phyloP scores from a whole-genome alignment of 2,113 vertebrate genomes.

The Argyrosomus japonicus region DNA sequence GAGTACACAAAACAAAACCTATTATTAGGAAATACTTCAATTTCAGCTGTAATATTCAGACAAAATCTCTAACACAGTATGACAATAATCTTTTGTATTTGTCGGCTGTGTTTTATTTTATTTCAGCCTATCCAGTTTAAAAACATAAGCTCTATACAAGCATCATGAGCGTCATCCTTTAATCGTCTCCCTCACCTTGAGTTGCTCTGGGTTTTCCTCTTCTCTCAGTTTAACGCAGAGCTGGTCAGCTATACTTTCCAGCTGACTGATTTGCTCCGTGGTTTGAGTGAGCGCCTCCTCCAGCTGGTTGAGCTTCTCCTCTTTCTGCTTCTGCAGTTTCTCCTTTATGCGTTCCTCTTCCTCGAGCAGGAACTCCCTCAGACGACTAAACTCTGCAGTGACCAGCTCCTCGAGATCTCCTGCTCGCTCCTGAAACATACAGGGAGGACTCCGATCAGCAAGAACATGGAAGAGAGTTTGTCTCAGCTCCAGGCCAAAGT shows the following conservation, averaged over 20 bases:
- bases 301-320: conserved; percentile 74
- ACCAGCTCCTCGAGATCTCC: conserved; percentile 77
- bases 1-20: conserved; percentile 37
- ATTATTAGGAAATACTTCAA: conserved; percentile 18
- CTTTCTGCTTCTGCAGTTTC: conserved; percentile 73
- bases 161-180: not conserved
- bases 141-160: not conserved
- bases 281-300: conserved; percentile 73
- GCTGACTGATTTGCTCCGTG: conserved; percentile 75
- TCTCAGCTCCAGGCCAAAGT: not conserved
- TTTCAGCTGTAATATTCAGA: conserved; percentile 14
- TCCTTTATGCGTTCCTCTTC: conserved; percentile 78
- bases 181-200: conserved; percentile 64
- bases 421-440: conserved; percentile 63
- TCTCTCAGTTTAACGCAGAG: conserved; percentile 72
- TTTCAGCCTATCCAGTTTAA: not conserved
- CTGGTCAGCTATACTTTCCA: conserved; percentile 65
- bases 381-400: conserved; percentile 67
- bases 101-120: not conserved
- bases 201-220: conserved; percentile 80
- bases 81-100: not conserved
- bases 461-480: not conserved
- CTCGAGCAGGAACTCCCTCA: conserved; percentile 74
- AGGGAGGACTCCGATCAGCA: not conserved
- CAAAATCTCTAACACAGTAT: not conserved